Evolutionary conservation across 2,888 invertebrate genomes (phyloP).

Genomic region (Ectropis crepuscularia): DNA sequence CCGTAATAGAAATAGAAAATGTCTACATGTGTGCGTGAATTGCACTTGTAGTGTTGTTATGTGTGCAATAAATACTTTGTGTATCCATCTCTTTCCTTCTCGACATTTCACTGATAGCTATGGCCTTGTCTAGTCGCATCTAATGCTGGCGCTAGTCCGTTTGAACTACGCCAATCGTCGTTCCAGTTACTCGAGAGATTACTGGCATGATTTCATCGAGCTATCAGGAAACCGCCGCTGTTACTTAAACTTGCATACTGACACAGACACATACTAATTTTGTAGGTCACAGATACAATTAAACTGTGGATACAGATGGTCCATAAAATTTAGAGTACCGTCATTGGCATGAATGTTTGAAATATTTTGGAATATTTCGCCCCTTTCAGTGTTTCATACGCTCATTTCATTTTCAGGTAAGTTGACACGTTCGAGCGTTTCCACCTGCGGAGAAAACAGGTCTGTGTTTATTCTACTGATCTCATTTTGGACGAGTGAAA

Average conservation of each 20-base stretch:
- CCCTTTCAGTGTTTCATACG: constrained; percentile 10
- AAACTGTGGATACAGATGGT: constrained; percentile 66
- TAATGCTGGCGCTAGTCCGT: constrained; percentile 82
- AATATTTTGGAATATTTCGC: constrained; percentile 3
- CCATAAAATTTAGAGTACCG: constrained; percentile 43
- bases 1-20: constrained; percentile 82
- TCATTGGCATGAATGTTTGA: constrained; percentile 56
- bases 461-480: constrained; percentile 40
- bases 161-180: constrained; percentile 55
- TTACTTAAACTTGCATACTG: constrained; percentile 25
- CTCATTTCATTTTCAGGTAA: constrained; percentile 68
- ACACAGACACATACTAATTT: constrained; percentile 49
- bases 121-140: constrained; percentile 85
- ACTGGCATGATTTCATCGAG: constrained; percentile 34
- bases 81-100: constrained; percentile 82
- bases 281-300: constrained; percentile 53
- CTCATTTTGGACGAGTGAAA: constrained; percentile 18
- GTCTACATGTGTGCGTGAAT: constrained; percentile 69
- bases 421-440: constrained; percentile 50
- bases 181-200: constrained; percentile 60
- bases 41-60: constrained; percentile 78
- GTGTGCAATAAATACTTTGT: constrained; percentile 82
- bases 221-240: constrained; percentile 19
- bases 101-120: constrained; percentile 84
- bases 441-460: constrained; percentile 29